phyloP scores from a whole-genome alignment of 2,888 invertebrate species.

The Uropetala carovei region DNA sequence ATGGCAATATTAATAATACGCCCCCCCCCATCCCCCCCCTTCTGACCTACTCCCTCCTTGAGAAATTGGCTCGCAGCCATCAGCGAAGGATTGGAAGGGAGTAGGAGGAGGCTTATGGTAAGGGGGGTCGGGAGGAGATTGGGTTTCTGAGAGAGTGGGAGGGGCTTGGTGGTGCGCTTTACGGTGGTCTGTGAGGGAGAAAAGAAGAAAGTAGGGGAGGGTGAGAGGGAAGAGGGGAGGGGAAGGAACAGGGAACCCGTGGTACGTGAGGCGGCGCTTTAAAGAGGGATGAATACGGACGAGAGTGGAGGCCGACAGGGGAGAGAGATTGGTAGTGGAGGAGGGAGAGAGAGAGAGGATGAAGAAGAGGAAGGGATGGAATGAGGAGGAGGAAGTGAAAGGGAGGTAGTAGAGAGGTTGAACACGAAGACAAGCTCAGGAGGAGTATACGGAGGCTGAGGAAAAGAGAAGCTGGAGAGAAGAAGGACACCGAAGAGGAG shows the following conservation, averaged over 20 bases:
- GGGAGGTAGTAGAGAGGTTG: background rate
- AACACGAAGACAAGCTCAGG: background rate
- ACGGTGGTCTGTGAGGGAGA: background rate
- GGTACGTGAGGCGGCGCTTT: background rate
- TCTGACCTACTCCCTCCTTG: background rate
- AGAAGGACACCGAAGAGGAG: background rate
- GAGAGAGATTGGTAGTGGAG: background rate
- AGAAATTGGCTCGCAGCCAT: conserved; percentile 14
- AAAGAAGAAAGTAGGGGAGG: background rate
- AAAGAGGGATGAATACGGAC: background rate
- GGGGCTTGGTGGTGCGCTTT: background rate
- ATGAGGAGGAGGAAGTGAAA: no score
- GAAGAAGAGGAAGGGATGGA: background rate
- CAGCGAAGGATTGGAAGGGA: background rate
- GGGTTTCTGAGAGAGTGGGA: background rate
- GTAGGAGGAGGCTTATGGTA: no score
- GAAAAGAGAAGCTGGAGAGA: background rate
- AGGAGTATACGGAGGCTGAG: background rate
- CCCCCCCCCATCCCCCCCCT: no score
- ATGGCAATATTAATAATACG: conserved; percentile 1
- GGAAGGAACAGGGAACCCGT: background rate
- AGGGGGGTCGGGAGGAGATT: no score
- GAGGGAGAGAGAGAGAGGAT: background rate
- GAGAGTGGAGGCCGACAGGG: no score
- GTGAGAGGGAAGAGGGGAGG: background rate